Conservation (phyloP, 2,113 vertebrate genomes). For the Lates calcarifer region DNA sequence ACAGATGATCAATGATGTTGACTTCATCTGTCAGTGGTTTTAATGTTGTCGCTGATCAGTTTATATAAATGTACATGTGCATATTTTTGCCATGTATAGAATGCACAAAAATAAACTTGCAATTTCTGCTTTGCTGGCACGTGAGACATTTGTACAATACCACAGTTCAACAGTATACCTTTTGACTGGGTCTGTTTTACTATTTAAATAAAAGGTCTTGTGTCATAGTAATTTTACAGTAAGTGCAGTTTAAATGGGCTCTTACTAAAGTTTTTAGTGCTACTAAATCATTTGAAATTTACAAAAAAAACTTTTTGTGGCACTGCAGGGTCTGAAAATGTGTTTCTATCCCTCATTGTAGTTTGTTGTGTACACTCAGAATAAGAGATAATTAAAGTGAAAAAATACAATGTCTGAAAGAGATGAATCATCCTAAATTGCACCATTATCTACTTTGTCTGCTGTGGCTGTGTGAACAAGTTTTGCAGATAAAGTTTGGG, state of each 20-base stretch:
- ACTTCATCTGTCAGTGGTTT: too few relatives aligned
- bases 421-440: slow-evolving; percentile 19
- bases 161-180: neutral
- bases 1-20: too few relatives aligned
- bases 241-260: neutral
- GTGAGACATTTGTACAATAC: too few relatives aligned
- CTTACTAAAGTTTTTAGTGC: neutral
- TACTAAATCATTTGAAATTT: neutral
- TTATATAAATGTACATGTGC: too few relatives aligned
- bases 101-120: too few relatives aligned
- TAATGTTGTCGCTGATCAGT: too few relatives aligned
- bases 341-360: neutral
- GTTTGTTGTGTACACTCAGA: neutral
- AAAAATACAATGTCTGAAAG: neutral
- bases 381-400: neutral
- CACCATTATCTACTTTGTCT: neutral
- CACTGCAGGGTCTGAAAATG: neutral
- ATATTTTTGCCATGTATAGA: too few relatives aligned
- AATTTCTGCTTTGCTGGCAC: too few relatives aligned
- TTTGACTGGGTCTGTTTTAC: too few relatives aligned
- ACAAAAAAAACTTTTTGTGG: neutral
- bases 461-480: neutral
- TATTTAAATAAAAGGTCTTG: neutral
- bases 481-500: slow-evolving; percentile 24
- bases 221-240: neutral